Conservation (phyloP, 1,140 invertebrate species). For the Aphaenogaster floridana region DNA sequence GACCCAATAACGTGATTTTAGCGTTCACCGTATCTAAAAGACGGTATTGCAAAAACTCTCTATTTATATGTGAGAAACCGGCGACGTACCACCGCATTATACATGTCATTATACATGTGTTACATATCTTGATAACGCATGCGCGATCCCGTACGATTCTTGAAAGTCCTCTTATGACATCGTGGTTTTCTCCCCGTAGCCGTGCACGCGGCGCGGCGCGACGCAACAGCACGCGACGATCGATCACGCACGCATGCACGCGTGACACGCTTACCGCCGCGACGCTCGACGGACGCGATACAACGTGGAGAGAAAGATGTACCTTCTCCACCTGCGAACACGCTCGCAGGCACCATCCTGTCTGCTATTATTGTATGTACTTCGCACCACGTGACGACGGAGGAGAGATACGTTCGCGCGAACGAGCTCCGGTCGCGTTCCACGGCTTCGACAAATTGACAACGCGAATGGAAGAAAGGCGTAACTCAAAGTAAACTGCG, state of each 20-base stretch:
- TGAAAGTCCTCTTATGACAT: conserved; percentile 70
- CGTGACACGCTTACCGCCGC: conserved; percentile 40
- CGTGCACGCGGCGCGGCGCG: conserved; percentile 78
- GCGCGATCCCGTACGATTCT: conserved; percentile 53
- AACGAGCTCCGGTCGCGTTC: conserved; percentile 15
- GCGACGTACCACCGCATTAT: background rate
- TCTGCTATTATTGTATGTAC: conserved; percentile 10
- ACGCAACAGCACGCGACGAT: conserved; percentile 74
- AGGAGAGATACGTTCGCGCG: conserved; percentile 2
- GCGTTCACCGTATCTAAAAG: too few species aligned
- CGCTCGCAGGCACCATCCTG: conserved; percentile 18
- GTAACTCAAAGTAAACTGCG: background rate
- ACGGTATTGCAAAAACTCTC: too few species aligned
- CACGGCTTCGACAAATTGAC: conserved; percentile 48
- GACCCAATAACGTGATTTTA: too few species aligned
- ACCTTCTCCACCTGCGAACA: conserved; percentile 52
- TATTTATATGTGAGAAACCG: conserved; percentile 1
- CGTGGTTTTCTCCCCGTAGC: conserved; percentile 69
- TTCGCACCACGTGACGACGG: background rate
- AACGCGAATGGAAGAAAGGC: conserved; percentile 12
- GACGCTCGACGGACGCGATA: background rate
- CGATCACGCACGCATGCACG: conserved; percentile 74
- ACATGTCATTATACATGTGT: background rate
- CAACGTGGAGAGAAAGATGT: conserved; percentile 26
- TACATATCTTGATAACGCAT: conserved; percentile 13